Evolutionary conservation across 2,888 invertebrate species (phyloP).

Genomic region (Netelia melanura): DNA sequence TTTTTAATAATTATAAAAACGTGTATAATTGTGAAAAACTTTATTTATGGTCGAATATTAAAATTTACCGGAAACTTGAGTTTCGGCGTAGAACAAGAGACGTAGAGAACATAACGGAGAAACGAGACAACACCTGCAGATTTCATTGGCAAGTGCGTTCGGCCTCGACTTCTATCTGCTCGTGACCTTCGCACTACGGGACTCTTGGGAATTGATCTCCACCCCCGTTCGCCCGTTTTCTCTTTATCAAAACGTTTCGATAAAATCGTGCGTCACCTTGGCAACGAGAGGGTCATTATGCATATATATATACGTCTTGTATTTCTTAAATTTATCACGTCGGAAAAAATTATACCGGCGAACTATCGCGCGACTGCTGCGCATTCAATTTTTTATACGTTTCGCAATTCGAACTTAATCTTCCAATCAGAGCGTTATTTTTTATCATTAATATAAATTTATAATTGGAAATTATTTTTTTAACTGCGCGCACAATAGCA

Average conservation of each 20-base stretch:
- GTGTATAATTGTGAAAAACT: background rate
- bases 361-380: background rate
- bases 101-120: background rate
- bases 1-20: too few relatives aligned
- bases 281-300: background rate
- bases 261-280: background rate
- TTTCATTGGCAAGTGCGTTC: constrained; percentile 16
- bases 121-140: constrained; percentile 14
- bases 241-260: constrained; percentile 18
- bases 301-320: too few relatives aligned
- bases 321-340: background rate
- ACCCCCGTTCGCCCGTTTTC: background rate
- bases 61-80: background rate
- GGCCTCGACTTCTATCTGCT: constrained; percentile 35
- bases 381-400: background rate
- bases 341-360: background rate
- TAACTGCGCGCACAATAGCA: too few relatives aligned
- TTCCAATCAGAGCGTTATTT: background rate
- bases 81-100: background rate
- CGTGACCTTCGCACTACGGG: constrained; percentile 22
- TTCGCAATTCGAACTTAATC: background rate
- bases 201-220: constrained; percentile 17
- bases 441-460: background rate
- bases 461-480: background rate
- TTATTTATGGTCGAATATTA: background rate